phyloP scores from a whole-genome alignment of 2,888 invertebrate species.

The Diaperis boleti region DNA sequence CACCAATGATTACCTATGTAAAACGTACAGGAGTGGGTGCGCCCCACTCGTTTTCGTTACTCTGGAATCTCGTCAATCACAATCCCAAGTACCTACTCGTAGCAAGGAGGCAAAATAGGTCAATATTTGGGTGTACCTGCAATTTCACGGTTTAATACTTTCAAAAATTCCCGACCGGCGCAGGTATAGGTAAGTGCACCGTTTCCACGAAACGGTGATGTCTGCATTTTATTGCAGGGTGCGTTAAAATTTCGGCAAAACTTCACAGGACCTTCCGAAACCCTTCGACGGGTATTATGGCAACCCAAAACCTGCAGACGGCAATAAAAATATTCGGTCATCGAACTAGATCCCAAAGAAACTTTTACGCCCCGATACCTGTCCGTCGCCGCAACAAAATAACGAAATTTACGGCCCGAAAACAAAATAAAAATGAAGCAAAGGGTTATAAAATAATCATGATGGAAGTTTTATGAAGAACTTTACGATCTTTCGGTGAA shows the following conservation, averaged over 20 bases:
- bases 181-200: background rate
- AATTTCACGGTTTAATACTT: too few species aligned
- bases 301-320: constrained; percentile 8
- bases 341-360: background rate
- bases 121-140: too few species aligned
- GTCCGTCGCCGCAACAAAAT: constrained; percentile 10
- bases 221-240: constrained; percentile 46
- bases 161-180: background rate
- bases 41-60: too few species aligned
- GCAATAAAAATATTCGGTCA: constrained; percentile 6
- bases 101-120: too few species aligned
- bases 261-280: constrained; percentile 40
- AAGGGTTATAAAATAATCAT: constrained; percentile 36
- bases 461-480: constrained; percentile 38
- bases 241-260: constrained; percentile 45
- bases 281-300: constrained; percentile 2
- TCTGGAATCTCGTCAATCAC: too few species aligned
- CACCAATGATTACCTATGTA: too few species aligned
- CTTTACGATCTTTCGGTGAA: constrained; percentile 36
- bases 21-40: too few species aligned
- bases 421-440: constrained; percentile 30
- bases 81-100: too few species aligned
- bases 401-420: constrained; percentile 18
- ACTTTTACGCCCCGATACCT: constrained; percentile 7
- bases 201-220: background rate